Percentiles rank a stretch among this genome's conserved stretches.
These are phyloP conservation scores for Ornithoptera priamus DNA, from an alignment of 2,888 invertebrate genomes.

Conservation along the genomic window DNA sequence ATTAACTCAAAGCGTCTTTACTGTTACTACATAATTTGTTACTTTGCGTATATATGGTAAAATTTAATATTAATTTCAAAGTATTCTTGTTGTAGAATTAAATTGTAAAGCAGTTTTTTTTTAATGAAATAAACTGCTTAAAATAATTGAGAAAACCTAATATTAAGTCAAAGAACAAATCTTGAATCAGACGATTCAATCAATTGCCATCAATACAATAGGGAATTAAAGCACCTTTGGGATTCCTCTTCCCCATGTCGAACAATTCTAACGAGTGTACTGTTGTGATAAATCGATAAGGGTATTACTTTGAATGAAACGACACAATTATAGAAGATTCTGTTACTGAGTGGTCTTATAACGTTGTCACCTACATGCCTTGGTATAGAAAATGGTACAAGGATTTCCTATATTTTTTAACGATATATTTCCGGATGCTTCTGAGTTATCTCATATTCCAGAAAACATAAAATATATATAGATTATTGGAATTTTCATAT, in stretches of 20 bases:
- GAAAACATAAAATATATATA: not conserved
- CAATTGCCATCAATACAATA: constrained; percentile 13
- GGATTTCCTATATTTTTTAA: not conserved
- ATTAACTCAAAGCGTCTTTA: too few relatives aligned
- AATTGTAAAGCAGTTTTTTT: not conserved
- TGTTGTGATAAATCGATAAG: constrained; percentile 17
- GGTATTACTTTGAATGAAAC: not conserved
- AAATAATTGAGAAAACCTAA: not conserved
- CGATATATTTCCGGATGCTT: not conserved
- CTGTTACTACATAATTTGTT: too few relatives aligned
- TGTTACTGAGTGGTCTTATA: not conserved
- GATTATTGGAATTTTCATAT: too few relatives aligned
- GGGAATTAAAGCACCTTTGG: constrained; percentile 9
- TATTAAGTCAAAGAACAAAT: not conserved
- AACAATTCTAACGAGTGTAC: constrained; percentile 3
- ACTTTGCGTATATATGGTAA: too few relatives aligned
- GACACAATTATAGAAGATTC: not conserved
- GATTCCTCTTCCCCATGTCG: constrained; percentile 4
- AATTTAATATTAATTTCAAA: too few relatives aligned
- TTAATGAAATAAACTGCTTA: not conserved
- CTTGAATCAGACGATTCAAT: not conserved
- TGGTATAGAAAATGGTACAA: not conserved
- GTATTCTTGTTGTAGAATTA: too few relatives aligned
- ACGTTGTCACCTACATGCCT: not conserved
- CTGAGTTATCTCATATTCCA: not conserved